Evolutionary conservation across 2,113 vertebrate species (phyloP), one percentile per base, ranked within the genome.

Genomic region (Rattus rattus): DNA sequence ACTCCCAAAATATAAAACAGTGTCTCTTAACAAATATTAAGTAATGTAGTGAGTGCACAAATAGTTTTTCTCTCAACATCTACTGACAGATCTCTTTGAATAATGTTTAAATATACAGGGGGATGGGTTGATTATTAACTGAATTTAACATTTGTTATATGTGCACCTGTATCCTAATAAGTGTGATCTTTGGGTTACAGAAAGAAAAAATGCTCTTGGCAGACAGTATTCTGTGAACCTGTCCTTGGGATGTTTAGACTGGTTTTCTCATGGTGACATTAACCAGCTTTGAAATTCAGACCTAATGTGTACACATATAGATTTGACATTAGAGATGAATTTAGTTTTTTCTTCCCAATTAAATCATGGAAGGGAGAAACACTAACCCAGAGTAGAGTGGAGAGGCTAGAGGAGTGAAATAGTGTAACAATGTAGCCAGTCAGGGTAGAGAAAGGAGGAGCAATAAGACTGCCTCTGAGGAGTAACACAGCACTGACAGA

Each of bases 281-380:
- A 87, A 70, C 54, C 52, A 72, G 1, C 92, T 97, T 97, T 63
- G 69, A 94, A 97, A 95, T 91, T 92, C 69, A 96, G 49, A 92
- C 17, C 87, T 92, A 94, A 63, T 19, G 19, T 86, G 3, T 95
- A 54, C 9, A 88, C 30, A 65, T 87, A 83, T 11, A 75, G 59
- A 90, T 96, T 89, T 96, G 76, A 96, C 77, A 96, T 96, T 92
- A 91, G 56, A 89, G 63, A 89, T 92, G 59, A 94, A 86, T 61
- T 90, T 90, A 43, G 22, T 61, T 88, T 90, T 96, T 92, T 56
- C 69, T 36, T 12, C 54, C 26, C 76, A 94, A 75, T 95, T 97
- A 92, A 76, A 79, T 92, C 79, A 92, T 87, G 5, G 20, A 90
- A 81, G n/a, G 59, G 81, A 67, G 61, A 94, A 93, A 84, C 39